Evolutionary conservation across 2,797 vertebrate species (phyloP).

Genomic region (Brotula barbata): DNA sequence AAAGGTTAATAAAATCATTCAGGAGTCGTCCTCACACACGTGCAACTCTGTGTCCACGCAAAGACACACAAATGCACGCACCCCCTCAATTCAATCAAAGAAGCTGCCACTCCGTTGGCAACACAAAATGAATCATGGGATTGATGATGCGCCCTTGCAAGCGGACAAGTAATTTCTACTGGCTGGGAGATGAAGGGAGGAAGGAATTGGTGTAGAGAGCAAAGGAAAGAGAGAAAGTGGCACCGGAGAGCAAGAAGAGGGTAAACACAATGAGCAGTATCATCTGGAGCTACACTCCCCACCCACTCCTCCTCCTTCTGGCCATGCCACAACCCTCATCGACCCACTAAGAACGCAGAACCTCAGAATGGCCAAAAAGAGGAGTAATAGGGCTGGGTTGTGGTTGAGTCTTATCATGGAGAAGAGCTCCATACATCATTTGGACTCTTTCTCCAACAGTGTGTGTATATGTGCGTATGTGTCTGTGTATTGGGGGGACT

Average conservation of each 20-base stretch:
- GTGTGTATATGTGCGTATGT: constrained; percentile 31
- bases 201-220: constrained; percentile 60
- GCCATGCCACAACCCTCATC: constrained; percentile 38
- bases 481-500: constrained; percentile 2
- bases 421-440: constrained; percentile 66
- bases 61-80: constrained; percentile 52
- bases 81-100: constrained; percentile 70
- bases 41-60: constrained; percentile 57
- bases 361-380: constrained; percentile 22
- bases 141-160: constrained; percentile 69
- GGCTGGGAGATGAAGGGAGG: constrained; percentile 67
- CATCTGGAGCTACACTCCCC: constrained; percentile 23
- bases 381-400: constrained; percentile 33
- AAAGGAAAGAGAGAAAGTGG: constrained; percentile 40
- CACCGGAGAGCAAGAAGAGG: constrained; percentile 35
- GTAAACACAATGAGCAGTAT: constrained; percentile 57
- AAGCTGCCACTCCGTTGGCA: constrained; percentile 63
- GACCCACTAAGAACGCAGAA: constrained; percentile 56
- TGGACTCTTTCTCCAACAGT: constrained; percentile 34
- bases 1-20: constrained; percentile 67
- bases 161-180: constrained; percentile 80
- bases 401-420: constrained; percentile 53
- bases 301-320: constrained; percentile 13
- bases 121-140: constrained; percentile 66
- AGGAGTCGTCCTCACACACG: constrained; percentile 59